Conservation (phyloP, 2,113 vertebrate species). For the Limanda limanda region DNA sequence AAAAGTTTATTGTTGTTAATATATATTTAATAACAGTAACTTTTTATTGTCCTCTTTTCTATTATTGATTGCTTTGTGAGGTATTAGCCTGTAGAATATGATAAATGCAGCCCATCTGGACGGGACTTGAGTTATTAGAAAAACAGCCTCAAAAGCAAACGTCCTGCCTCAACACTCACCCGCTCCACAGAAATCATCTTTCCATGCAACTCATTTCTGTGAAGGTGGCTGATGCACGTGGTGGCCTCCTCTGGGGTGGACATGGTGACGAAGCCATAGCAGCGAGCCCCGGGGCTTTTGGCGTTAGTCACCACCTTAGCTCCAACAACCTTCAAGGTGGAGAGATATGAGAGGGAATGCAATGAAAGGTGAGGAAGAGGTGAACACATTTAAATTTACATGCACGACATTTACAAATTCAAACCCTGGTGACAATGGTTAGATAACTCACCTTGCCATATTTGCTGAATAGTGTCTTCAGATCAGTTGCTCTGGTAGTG, state of each 20-base stretch:
- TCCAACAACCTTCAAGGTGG: conserved; percentile 88
- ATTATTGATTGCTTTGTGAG: neutral
- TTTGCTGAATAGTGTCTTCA: conserved; percentile 98
- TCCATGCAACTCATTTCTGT: conserved; percentile 95
- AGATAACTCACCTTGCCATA: conserved; percentile 89
- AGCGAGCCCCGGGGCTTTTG: conserved; percentile 95
- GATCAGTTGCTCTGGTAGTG: conserved; percentile 94
- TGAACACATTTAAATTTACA: neutral
- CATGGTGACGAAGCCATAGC: conserved; percentile 98
- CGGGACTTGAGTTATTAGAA: neutral
- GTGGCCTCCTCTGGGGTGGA: conserved; percentile 92
- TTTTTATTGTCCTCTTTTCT: no score
- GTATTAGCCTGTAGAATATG: no score
- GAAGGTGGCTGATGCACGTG: conserved; percentile 92
- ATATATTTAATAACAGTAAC: no score
- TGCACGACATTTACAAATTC: neutral
- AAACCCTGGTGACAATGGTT: rapidly evolving
- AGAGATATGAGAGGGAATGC: neutral
- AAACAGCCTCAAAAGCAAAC: no score
- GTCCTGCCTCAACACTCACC: conserved; percentile 70
- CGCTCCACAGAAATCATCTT: conserved; percentile 98
- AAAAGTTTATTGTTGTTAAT: no score
- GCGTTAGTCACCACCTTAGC: conserved; percentile 98
- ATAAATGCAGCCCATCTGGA: no score
- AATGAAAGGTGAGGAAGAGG: neutral